Percentiles rank a stretch among this genome's conserved stretches.
Conservation (phyloP, 2,113 vertebrate species). For the Spermophilus dauricus region DNA sequence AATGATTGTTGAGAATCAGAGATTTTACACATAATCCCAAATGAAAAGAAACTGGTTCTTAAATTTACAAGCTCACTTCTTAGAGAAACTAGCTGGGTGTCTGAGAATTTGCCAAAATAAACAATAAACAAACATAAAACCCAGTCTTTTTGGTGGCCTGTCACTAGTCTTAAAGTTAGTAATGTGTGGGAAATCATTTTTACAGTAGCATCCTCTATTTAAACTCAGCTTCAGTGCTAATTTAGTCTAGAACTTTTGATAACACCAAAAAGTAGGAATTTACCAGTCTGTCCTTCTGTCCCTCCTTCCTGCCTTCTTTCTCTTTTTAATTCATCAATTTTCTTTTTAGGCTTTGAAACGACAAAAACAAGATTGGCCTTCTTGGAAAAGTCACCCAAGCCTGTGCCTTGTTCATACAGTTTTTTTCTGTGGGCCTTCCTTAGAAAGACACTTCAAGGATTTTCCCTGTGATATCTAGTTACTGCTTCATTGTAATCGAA, state of each 20-base stretch:
- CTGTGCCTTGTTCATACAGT: background rate
- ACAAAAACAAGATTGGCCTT: background rate
- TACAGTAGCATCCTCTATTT: background rate
- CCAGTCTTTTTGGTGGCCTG: background rate
- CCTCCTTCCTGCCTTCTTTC: background rate
- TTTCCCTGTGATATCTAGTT: background rate
- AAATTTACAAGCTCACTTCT: background rate
- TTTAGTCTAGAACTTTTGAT: background rate
- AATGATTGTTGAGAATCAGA: conserved; percentile 10
- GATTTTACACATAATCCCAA: background rate
- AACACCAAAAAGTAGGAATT: background rate
- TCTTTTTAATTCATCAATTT: background rate
- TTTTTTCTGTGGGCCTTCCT: background rate
- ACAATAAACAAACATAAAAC: background rate
- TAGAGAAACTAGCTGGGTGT: background rate
- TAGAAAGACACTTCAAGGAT: background rate
- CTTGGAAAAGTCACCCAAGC: background rate
- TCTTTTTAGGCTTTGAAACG: conserved; percentile 23
- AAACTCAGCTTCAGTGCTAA: background rate
- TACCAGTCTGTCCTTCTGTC: background rate
- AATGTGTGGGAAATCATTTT: background rate
- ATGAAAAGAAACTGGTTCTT: conserved; percentile 35
- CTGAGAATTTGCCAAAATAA: background rate
- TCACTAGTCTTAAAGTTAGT: background rate
- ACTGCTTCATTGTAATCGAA: background rate